A percentile compares a stretch with the other conserved stretches of the same genome.
These are phyloP conservation scores for Chloroceryle aenea DNA, from an alignment of 2,113 vertebrate genomes.

Conservation along the genomic window DNA sequence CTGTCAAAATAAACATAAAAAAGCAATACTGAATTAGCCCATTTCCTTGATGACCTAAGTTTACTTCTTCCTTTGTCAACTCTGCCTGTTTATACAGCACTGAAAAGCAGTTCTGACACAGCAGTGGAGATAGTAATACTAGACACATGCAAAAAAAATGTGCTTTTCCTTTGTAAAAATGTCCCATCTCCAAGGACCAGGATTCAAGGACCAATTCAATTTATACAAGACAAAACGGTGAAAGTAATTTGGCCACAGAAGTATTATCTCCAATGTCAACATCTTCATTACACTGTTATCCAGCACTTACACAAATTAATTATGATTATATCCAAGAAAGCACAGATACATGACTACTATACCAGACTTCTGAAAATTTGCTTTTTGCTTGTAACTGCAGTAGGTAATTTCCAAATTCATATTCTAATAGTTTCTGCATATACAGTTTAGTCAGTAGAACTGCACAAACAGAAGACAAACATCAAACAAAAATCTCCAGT, in stretches of 20 bases:
- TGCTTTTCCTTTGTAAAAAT: neutral
- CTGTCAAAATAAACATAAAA: constrained; percentile 2
- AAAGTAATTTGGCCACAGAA: neutral
- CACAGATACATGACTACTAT: neutral
- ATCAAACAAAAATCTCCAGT: neutral
- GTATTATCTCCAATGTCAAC: neutral
- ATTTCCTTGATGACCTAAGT: neutral
- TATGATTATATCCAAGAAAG: neutral
- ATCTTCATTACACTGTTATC: neutral
- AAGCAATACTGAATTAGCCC: neutral
- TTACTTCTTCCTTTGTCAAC: neutral
- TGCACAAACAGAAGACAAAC: neutral
- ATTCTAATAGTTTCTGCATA: neutral
- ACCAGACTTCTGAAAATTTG: neutral
- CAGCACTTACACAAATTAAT: neutral
- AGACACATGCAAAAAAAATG: neutral
- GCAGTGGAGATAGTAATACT: neutral
- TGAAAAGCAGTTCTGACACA: neutral
- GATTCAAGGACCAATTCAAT: neutral
- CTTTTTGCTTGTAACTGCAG: fast-evolving
- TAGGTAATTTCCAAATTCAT: neutral
- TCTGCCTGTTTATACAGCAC: neutral
- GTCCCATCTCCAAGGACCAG: neutral
- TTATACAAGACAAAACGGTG: neutral
- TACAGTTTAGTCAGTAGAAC: neutral